Percentiles rank a stretch among this genome's conserved stretches.
These are phyloP conservation scores for Tetranychus urticae DNA, from an alignment of 1,140 invertebrate species.

Conservation along the genomic window DNA sequence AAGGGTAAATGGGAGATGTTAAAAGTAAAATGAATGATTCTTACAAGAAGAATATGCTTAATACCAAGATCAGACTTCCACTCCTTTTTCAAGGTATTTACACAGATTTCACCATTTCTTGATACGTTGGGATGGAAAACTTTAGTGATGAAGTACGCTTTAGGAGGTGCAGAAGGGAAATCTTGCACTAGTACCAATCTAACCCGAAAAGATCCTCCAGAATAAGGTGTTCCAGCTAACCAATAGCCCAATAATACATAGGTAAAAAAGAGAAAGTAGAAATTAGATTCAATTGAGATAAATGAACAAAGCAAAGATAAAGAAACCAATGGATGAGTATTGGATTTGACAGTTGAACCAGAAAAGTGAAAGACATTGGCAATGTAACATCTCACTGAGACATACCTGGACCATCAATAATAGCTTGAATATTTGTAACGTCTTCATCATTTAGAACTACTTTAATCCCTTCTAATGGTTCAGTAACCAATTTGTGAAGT, in stretches of 20 bases:
- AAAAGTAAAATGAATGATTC: slow-evolving; percentile 14
- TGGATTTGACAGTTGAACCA: not conserved
- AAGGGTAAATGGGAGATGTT: not conserved
- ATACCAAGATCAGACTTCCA: slow-evolving; percentile 90
- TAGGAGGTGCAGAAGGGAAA: slow-evolving; percentile 74
- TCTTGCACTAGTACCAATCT: slow-evolving; percentile 75
- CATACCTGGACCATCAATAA: slow-evolving; percentile 60
- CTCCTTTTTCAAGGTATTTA: slow-evolving; percentile 88
- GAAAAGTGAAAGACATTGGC: not conserved
- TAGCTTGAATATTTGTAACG: slow-evolving; percentile 71
- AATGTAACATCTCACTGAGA: not conserved
- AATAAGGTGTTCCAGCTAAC: slow-evolving; percentile 57
- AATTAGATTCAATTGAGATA: not conserved
- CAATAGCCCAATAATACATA: slow-evolving; percentile 8
- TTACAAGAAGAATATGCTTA: slow-evolving; percentile 74
- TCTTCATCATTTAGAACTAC: slow-evolving; percentile 54
- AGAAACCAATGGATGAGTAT: not conserved
- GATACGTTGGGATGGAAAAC: slow-evolving; percentile 96
- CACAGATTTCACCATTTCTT: slow-evolving; percentile 81
- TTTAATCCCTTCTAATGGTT: slow-evolving; percentile 68
- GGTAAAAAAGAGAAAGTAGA: slow-evolving; percentile 8
- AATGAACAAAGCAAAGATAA: not conserved
- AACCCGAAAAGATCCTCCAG: slow-evolving; percentile 57
- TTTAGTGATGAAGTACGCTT: slow-evolving; percentile 83
- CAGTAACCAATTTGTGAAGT: slow-evolving; percentile 42